phyloP scores from a whole-genome alignment of 2,113 vertebrate species.

The Phodopus roborovskii region DNA sequence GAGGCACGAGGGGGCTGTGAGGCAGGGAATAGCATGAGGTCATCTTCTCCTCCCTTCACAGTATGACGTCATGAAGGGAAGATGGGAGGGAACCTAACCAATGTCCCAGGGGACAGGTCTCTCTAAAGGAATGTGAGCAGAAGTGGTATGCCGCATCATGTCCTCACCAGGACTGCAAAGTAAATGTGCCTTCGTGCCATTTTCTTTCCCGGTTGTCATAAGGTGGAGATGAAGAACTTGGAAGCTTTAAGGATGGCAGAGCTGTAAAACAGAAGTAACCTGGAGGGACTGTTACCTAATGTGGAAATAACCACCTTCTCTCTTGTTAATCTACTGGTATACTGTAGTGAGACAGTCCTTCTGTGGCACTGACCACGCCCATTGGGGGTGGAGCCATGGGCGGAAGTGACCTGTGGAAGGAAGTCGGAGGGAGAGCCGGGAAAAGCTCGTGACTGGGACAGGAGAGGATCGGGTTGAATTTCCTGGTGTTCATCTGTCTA shows the following conservation, averaged over 20 bases:
- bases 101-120: not conserved
- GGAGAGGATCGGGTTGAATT: too few relatives aligned
- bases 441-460: too few relatives aligned
- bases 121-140: not conserved
- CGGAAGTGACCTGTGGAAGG: too few relatives aligned
- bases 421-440: too few relatives aligned
- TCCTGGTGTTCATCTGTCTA: too few relatives aligned
- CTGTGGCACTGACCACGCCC: too few relatives aligned
- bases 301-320: not conserved
- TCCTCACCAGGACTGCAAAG: not conserved
- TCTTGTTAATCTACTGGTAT: constrained; percentile 20
- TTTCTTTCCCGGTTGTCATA: not conserved
- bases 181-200: not conserved
- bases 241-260: not conserved
- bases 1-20: not conserved
- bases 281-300: not conserved
- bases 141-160: not conserved
- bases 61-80: not conserved
- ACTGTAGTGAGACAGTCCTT: too few relatives aligned
- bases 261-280: constrained; percentile 2
- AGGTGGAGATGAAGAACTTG: constrained; percentile 5
- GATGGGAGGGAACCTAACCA: not conserved
- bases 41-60: not conserved
- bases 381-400: too few relatives aligned
- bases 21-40: not conserved